A percentile compares a stretch with the other conserved stretches of the same genome.
Evolutionary conservation across 2,797 vertebrate genomes (phyloP).

Genomic region (Ficedula albicollis): DNA sequence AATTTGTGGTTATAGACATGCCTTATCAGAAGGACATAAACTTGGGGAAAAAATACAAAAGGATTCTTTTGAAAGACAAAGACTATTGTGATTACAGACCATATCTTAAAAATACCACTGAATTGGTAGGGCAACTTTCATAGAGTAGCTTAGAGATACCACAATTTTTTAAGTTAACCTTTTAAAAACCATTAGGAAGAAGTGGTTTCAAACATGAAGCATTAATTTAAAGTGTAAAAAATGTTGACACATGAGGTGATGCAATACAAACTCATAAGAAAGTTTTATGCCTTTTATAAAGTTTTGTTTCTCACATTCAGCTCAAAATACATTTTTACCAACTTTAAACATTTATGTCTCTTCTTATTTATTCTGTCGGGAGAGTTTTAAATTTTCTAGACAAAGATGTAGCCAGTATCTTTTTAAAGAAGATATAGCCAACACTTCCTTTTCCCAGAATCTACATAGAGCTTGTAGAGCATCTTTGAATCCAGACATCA

Average conservation of each 20-base stretch:
- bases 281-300: neutral
- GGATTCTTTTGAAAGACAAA: neutral
- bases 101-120: neutral
- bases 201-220: neutral
- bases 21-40: neutral
- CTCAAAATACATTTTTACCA: neutral
- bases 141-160: accelerated
- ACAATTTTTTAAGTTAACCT: neutral
- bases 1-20: neutral
- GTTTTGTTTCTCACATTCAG: neutral
- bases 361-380: neutral
- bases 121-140: neutral
- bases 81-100: neutral
- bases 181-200: neutral
- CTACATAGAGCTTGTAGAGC: neutral
- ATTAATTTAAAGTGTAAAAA: neutral
- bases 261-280: neutral
- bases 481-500: neutral
- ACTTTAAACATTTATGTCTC: neutral
- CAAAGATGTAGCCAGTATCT: neutral
- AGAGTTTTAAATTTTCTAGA: neutral
- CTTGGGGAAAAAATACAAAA: neutral
- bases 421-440: neutral
- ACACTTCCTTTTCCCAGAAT: neutral
- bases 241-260: neutral